Evolutionary conservation across 2,888 invertebrate genomes (phyloP).

Genomic region (Trachelus stipa): DNA sequence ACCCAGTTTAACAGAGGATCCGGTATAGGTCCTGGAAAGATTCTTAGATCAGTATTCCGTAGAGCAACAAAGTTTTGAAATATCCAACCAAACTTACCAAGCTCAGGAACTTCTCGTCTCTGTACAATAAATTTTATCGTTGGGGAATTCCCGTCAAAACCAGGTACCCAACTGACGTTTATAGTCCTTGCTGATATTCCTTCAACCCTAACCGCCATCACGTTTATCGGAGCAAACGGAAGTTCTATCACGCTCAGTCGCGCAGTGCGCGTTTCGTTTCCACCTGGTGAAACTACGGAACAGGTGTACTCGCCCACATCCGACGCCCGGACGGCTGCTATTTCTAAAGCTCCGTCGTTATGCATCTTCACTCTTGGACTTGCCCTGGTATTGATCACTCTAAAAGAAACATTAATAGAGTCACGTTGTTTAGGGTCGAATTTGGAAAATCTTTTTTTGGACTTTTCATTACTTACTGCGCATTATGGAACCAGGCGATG

Average conservation of each 20-base stretch:
- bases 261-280: conserved; percentile 91
- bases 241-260: conserved; percentile 91
- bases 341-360: conserved; percentile 87
- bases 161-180: conserved; percentile 94
- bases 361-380: conserved; percentile 81
- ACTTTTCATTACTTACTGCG: conserved; percentile 73
- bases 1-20: conserved; percentile 90
- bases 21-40: conserved; percentile 81
- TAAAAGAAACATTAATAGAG: conserved; percentile 42
- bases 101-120: conserved; percentile 87
- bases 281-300: conserved; percentile 88
- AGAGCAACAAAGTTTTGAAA: conserved; percentile 25
- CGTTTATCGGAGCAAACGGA: conserved; percentile 92
- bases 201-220: conserved; percentile 79
- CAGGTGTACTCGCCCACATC: conserved; percentile 97
- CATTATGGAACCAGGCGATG: conserved; percentile 90
- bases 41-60: conserved; percentile 3
- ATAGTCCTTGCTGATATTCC: conserved; percentile 80
- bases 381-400: conserved; percentile 72
- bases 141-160: conserved; percentile 97
- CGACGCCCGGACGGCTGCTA: conserved; percentile 87
- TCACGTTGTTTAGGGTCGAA: not conserved
- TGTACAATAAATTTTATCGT: conserved; percentile 93
- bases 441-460: not conserved
- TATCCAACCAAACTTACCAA: conserved; percentile 73